Evolutionary conservation across 2,888 invertebrate species (phyloP).

Genomic region (Sarcophaga subvicina): DNA sequence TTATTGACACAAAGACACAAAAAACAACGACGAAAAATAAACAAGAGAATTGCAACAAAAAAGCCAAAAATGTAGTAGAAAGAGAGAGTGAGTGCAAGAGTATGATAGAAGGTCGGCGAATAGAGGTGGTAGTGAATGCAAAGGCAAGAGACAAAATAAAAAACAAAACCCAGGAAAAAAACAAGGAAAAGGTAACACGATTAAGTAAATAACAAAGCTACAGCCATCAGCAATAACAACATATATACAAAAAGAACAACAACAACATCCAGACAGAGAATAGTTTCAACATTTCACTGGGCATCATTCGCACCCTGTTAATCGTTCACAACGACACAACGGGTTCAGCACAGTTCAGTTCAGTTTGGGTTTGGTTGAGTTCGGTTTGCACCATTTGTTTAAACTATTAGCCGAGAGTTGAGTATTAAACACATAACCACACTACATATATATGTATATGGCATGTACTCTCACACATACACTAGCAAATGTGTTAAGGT

Average conservation of each 20-base stretch:
- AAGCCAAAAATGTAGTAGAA: neutral
- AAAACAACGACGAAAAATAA: constrained; percentile 37
- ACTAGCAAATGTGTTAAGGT: constrained; percentile 44
- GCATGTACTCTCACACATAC: neutral
- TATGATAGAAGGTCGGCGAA: neutral
- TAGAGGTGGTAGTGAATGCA: too few relatives aligned
- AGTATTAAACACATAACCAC: constrained; percentile 37
- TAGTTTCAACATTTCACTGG: constrained; percentile 60
- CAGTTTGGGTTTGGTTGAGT: constrained; percentile 46
- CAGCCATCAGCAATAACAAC: constrained; percentile 13
- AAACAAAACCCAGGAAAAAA: neutral
- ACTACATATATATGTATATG: constrained; percentile 6
- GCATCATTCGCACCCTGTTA: constrained; percentile 67
- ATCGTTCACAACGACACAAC: constrained; percentile 44
- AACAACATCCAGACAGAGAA: constrained; percentile 11
- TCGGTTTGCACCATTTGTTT: constrained; percentile 31
- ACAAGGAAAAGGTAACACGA: constrained; percentile 57
- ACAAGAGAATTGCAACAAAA: neutral
- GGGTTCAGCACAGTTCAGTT: constrained; percentile 48
- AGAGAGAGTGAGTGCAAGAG: neutral
- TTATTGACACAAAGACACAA: constrained; percentile 62
- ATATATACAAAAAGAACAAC: constrained; percentile 12
- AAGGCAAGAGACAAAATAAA: too few relatives aligned
- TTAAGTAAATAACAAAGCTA: constrained; percentile 57
- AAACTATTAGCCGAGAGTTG: constrained; percentile 59